A percentile compares a stretch with the other conserved stretches of the same genome.
phyloP scores from a whole-genome alignment of 1,140 invertebrate genomes.

The Pogonomyrmex californicus region DNA sequence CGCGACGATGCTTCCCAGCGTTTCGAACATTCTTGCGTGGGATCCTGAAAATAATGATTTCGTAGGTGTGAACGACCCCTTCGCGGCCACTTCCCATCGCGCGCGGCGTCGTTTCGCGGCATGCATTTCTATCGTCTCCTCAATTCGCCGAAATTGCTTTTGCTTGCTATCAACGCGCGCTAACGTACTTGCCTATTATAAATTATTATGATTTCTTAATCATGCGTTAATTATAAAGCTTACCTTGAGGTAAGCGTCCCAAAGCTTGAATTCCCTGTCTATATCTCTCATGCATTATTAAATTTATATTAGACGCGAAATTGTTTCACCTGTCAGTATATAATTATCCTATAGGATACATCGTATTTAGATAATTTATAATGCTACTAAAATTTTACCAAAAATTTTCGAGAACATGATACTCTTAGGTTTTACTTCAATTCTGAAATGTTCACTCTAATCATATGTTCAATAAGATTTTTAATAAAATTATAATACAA shows the following conservation, averaged over 20 bases:
- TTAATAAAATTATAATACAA: neutral
- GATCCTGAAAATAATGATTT: conserved; percentile 70
- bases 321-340: neutral
- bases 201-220: neutral
- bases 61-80: conserved; percentile 24
- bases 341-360: neutral
- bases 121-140: neutral
- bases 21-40: conserved; percentile 59
- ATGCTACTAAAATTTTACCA: neutral
- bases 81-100: conserved; percentile 19
- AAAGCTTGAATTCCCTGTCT: neutral
- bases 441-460: neutral
- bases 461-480: neutral
- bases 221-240: neutral
- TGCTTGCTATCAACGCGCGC: neutral
- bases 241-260: no score
- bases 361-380: neutral
- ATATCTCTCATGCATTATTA: neutral
- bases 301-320: neutral
- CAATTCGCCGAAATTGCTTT: conserved; percentile 17
- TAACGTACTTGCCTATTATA: neutral
- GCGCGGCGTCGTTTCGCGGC: conserved; percentile 38
- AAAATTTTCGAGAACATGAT: neutral
- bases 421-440: neutral
- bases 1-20: conserved; percentile 45